These are phyloP conservation scores for Aethina tumida DNA, from an alignment of 1,140 invertebrate genomes.

Conservation along the genomic window DNA sequence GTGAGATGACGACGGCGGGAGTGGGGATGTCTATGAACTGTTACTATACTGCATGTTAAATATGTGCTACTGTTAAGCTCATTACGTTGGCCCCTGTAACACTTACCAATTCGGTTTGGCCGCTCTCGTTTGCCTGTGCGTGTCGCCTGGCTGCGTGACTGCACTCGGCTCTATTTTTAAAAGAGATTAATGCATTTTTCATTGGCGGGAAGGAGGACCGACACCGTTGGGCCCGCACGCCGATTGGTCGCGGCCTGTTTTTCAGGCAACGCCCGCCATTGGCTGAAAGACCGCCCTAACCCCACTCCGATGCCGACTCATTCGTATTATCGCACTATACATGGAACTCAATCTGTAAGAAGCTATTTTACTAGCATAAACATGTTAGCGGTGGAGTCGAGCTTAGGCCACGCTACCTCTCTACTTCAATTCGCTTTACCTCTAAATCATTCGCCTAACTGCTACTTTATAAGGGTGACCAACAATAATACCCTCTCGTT, in stretches of 20 bases:
- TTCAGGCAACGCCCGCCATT: constrained; percentile 31
- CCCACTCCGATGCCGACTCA: constrained; percentile 19
- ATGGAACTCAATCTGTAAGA: constrained; percentile 34
- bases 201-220: constrained; percentile 36
- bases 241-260: constrained; percentile 28
- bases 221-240: constrained; percentile 10
- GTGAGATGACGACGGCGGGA: constrained; percentile 18
- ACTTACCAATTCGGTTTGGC: constrained; percentile 27
- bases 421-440: constrained; percentile 8
- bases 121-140: no score
- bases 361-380: constrained; percentile 34
- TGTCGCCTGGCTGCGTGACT: constrained; percentile 30
- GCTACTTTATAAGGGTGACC: neutral
- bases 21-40: constrained; percentile 36
- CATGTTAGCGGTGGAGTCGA: constrained; percentile 33
- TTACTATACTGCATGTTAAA: constrained; percentile 39
- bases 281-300: constrained; percentile 26
- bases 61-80: constrained; percentile 37
- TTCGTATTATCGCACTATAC: constrained; percentile 30
- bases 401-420: constrained; percentile 17
- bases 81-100: constrained; percentile 34
- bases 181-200: constrained; percentile 39
- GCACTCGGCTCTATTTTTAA: constrained; percentile 36
- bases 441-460: neutral
- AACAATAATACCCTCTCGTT: no score